Base-by-base conservation (phyloP, 2,888 invertebrate species). In the Azorinus chamasolen region DNA sequence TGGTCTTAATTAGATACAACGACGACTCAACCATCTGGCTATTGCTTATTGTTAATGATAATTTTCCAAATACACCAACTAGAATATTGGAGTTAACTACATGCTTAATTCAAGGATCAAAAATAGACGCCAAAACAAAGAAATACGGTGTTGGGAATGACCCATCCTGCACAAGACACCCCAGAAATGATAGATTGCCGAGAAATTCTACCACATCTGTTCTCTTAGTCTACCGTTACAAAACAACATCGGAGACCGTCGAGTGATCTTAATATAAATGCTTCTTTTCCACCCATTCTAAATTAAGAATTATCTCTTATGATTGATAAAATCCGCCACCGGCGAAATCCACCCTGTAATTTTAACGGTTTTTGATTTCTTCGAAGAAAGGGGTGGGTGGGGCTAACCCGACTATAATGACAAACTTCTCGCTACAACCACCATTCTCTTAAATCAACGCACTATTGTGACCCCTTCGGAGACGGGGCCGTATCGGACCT, bases 351-450 rank as follows among this genome's bases (percentile, higher is more conserved):
- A 69, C 55, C 75, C 71, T 75, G 46, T 69, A 78, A 81, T 81
- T 81, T 78, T 81, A 77, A 81, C 81, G 81, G 81, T 81, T 81
- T 81, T 46, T 68, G 54, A 62, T 81, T 81, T 74, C 81, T 25
- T 22, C 32, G 64, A 72, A 81, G 73, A 81, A 78, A 80, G 77
- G 65, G 58, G 48, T 68, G 73, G 76, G 80, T 39, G 80, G 69
- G 61, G 57, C 65, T 8, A 32, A 57, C 62, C 57, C 27, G 48
- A 24, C 20, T 51, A 55, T 70, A 73, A 80, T 76, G 69, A 80
- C 80, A 76, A 65, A 55, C 64, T 64, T 24, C 65, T 46, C 54
- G 66, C 65, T 61, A 50, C 45, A 55, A 53, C 75, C 72, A 72
- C 71, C 75, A 62, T 32, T 75, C 69, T 71, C 57, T 64, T 75